These are phyloP conservation scores for Malaclemys terrapin DNA, from an alignment of 2,113 vertebrate species.

Conservation along the genomic window DNA sequence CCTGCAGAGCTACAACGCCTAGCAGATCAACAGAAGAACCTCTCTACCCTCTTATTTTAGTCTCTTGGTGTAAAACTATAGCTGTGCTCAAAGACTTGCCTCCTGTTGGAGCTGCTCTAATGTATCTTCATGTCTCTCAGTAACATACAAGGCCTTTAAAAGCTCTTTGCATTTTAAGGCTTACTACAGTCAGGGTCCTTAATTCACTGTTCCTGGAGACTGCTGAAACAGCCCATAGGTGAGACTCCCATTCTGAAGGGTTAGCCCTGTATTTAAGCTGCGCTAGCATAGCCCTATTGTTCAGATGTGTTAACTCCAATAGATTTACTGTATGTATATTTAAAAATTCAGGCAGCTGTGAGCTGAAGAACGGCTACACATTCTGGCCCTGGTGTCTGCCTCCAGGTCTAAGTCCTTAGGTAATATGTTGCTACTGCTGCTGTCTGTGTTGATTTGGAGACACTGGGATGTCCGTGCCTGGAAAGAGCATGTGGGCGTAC, in stretches of 20 bases:
- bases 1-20: background rate
- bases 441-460: background rate
- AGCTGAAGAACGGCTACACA: background rate
- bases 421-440: background rate
- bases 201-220: background rate
- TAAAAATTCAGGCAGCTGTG: background rate
- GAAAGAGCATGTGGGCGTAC: conserved; percentile 37
- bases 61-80: background rate
- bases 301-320: background rate
- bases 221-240: fast-evolving
- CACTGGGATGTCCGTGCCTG: background rate
- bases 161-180: background rate
- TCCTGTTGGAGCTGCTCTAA: background rate
- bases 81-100: background rate
- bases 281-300: background rate
- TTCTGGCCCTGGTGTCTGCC: conserved; percentile 6
- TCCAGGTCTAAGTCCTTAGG: background rate
- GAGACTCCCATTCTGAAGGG: background rate
- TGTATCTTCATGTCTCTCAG: background rate
- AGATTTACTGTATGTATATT: background rate
- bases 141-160: background rate
- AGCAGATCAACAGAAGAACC: background rate
- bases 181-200: background rate
- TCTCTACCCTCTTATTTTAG: background rate
- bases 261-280: background rate